A percentile compares a stretch with the other conserved stretches of the same genome.
Conservation (phyloP, 2,888 invertebrate species). For the Polyommatus iphigenia region DNA sequence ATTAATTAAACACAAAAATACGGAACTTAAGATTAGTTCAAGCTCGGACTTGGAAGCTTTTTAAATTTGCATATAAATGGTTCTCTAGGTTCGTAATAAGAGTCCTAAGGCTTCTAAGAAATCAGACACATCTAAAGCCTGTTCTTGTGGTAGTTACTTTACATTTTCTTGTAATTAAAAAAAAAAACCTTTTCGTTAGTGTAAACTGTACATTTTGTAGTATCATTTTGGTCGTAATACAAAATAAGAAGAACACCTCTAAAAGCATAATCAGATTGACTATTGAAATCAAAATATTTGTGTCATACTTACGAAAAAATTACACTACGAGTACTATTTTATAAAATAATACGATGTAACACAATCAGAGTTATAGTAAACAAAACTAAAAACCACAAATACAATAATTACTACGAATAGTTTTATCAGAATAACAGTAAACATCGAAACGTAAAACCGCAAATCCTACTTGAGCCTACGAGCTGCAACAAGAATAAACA, state of each 20-base stretch:
- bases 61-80: slow-evolving; percentile 11
- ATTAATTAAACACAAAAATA: background rate
- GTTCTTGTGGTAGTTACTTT: background rate
- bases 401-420: background rate
- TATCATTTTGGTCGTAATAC: too few species aligned
- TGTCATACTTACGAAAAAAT: background rate
- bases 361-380: background rate
- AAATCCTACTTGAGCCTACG: slow-evolving; percentile 1
- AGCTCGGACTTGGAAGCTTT: background rate
- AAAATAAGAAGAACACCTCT: background rate
- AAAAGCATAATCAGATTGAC: background rate
- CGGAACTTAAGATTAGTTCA: background rate
- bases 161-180: background rate
- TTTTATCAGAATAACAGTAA: background rate
- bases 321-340: background rate
- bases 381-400: background rate
- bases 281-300: background rate
- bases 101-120: background rate
- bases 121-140: slow-evolving; percentile 1
- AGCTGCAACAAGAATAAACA: slow-evolving; percentile 19
- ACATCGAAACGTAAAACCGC: background rate
- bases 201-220: too few species aligned
- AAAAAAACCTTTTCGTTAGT: background rate
- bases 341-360: background rate
- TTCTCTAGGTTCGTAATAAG: background rate